phyloP scores from a whole-genome alignment of 2,888 invertebrate genomes.

The Heliconius hortense region DNA sequence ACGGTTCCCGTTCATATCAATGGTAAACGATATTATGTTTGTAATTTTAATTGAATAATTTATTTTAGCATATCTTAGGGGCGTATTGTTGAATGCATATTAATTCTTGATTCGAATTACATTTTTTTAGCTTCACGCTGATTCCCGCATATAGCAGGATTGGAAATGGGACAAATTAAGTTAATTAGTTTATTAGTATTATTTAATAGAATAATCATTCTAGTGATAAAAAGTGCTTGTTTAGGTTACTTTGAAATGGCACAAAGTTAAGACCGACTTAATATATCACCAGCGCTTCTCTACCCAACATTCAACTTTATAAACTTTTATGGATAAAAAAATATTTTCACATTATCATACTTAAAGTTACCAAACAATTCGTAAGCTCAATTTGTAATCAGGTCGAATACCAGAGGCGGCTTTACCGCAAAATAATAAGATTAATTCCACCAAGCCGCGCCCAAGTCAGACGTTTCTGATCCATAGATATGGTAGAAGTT shows the following conservation, averaged over 20 bases:
- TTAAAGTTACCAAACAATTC: slow-evolving; percentile 19
- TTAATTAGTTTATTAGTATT: too few species aligned
- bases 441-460: slow-evolving; percentile 36
- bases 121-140: too few species aligned
- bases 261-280: too few species aligned
- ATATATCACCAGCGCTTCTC: too few species aligned
- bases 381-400: slow-evolving; percentile 24
- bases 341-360: neutral
- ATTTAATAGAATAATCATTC: too few species aligned
- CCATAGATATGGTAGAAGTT: slow-evolving; percentile 42
- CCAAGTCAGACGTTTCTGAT: slow-evolving; percentile 38
- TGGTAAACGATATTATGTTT: slow-evolving; percentile 6
- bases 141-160: too few species aligned
- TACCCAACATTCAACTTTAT: too few species aligned
- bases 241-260: neutral
- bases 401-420: slow-evolving; percentile 33
- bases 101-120: too few species aligned
- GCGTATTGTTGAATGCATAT: too few species aligned
- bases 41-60: slow-evolving; percentile 14
- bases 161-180: too few species aligned
- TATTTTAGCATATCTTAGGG: neutral
- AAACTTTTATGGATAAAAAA: neutral
- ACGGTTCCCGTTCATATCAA: neutral
- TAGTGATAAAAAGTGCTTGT: too few species aligned
- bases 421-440: slow-evolving; percentile 39